These are phyloP conservation scores for Cyclargus thomasi DNA, from an alignment of 1,140 invertebrate genomes.

Conservation along the genomic window DNA sequence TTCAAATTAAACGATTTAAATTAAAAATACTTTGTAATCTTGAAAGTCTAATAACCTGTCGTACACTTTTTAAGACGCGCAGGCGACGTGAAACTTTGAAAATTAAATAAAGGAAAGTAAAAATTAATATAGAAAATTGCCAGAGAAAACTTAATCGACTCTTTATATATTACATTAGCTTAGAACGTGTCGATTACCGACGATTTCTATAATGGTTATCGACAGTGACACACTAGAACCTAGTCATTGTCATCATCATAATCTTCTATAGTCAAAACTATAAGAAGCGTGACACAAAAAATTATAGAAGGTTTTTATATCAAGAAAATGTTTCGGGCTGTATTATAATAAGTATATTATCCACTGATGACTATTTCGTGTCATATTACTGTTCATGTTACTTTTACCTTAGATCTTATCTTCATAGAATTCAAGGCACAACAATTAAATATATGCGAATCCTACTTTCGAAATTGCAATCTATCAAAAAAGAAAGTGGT, in stretches of 20 bases:
- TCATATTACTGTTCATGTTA: too few species aligned
- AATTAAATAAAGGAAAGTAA: slow-evolving; percentile 5
- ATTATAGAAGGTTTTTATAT: not conserved
- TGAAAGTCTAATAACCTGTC: too few species aligned
- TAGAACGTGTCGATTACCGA: not conserved
- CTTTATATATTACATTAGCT: slow-evolving; percentile 4
- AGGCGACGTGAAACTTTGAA: not conserved
- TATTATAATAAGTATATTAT: not conserved
- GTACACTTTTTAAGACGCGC: not conserved
- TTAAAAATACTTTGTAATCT: too few species aligned
- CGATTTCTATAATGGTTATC: slow-evolving; percentile 5
- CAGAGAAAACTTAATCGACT: slow-evolving; percentile 10
- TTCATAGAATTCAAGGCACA: not conserved
- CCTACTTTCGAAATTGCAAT: slow-evolving; percentile 3
- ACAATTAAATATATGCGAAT: not conserved
- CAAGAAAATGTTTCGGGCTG: too few species aligned
- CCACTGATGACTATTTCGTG: too few species aligned
- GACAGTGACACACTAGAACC: not conserved
- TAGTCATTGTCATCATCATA: not conserved
- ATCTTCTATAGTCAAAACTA: not conserved
- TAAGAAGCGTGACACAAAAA: not conserved
- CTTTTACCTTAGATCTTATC: not conserved
- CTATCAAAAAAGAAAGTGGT: slow-evolving; percentile 11
- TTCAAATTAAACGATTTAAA: too few species aligned
- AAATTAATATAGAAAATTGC: slow-evolving; percentile 13